Evolutionary conservation across 1,140 invertebrate species (phyloP).

Genomic region (Cotesia glomerata): DNA sequence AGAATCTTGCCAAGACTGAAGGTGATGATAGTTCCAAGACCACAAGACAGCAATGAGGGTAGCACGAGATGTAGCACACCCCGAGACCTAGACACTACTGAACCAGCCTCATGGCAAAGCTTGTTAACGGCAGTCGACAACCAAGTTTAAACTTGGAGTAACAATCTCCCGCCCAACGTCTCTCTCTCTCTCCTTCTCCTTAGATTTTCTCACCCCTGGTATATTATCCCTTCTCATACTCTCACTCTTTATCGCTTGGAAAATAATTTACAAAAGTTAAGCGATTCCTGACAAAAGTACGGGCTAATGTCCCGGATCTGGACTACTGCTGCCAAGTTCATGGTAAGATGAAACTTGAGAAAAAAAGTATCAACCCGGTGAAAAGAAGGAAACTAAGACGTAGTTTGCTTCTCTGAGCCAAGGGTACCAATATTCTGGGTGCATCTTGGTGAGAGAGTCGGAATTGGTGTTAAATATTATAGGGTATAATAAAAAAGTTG

Average conservation of each 20-base stretch:
- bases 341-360: constrained; percentile 46
- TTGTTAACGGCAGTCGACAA: constrained; percentile 63
- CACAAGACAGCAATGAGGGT: neutral
- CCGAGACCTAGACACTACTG: constrained; percentile 63
- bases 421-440: too few relatives aligned
- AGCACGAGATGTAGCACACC: constrained; percentile 58
- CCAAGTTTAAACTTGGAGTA: constrained; percentile 64
- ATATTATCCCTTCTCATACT: constrained; percentile 20
- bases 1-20: neutral
- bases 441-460: too few relatives aligned
- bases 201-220: constrained; percentile 20
- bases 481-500: too few relatives aligned
- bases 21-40: neutral
- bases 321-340: constrained; percentile 51
- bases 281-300: neutral
- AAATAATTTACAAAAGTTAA: constrained; percentile 9
- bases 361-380: constrained; percentile 31
- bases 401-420: too few relatives aligned
- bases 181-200: constrained; percentile 36
- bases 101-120: constrained; percentile 61
- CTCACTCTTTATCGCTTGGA: constrained; percentile 23
- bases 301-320: neutral
- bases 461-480: too few relatives aligned
- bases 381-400: constrained; percentile 10
- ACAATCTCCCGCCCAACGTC: constrained; percentile 56